phyloP scores from a whole-genome alignment of 2,797 vertebrate genomes.

The Pipistrellus kuhlii region DNA sequence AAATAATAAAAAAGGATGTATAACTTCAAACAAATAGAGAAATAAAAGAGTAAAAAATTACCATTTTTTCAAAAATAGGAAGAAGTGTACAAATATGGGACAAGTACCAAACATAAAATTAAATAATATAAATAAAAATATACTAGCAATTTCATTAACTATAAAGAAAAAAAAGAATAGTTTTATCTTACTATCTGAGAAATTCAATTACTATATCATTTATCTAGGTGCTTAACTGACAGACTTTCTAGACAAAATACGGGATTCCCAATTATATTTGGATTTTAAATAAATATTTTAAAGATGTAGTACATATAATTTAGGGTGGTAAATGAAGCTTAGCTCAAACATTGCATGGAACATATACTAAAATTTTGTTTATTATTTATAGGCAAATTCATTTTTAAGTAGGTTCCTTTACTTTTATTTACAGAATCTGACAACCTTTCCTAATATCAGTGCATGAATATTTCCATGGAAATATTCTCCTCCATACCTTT shows the following conservation, averaged over 20 bases:
- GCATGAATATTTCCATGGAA: rapidly evolving
- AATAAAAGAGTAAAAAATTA: background rate
- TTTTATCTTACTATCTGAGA: background rate
- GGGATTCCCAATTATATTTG: background rate
- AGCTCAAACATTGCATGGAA: background rate
- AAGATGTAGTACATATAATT: too few species aligned
- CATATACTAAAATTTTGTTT: background rate
- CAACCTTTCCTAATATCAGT: too few species aligned
- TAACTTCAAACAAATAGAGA: background rate
- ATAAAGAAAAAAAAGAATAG: background rate
- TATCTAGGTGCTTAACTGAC: background rate
- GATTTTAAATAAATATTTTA: background rate
- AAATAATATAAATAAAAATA: background rate
- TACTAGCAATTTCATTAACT: background rate
- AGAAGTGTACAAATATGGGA: background rate
- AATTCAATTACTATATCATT: background rate
- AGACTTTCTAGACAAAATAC: background rate
- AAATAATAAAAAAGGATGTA: background rate
- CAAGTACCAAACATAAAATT: background rate
- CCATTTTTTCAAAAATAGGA: background rate
- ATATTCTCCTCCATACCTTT: rapidly evolving
- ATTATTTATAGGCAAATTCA: too few species aligned
- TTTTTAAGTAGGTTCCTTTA: too few species aligned
- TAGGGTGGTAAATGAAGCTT: background rate
- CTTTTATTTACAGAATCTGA: background rate